These are phyloP conservation scores for Polylopha cassiicola DNA, from an alignment of 2,888 invertebrate genomes.

Conservation along the genomic window DNA sequence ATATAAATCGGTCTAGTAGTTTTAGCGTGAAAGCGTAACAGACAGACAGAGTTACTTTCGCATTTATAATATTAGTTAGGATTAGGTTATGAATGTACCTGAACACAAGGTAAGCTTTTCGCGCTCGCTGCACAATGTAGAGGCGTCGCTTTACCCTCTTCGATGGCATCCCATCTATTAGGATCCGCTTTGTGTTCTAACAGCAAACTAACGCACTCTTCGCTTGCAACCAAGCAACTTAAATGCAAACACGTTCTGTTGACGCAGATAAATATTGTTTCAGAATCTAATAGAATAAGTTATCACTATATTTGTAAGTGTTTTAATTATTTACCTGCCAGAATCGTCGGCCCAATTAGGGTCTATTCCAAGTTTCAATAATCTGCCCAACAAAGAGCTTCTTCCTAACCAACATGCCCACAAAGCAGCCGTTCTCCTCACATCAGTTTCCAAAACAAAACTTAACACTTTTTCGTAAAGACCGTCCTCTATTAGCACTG, in stretches of 20 bases:
- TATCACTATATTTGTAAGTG: slow-evolving; percentile 27
- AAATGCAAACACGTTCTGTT: slow-evolving; percentile 82
- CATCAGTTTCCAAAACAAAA: slow-evolving; percentile 39
- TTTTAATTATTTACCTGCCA: slow-evolving; percentile 76
- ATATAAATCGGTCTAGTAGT: too few species aligned
- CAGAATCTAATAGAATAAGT: background rate
- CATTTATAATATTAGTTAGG: too few species aligned
- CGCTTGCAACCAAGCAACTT: slow-evolving; percentile 85
- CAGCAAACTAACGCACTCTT: slow-evolving; percentile 82
- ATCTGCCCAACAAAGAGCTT: slow-evolving; percentile 66
- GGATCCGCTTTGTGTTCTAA: slow-evolving; percentile 82
- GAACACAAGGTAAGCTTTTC: slow-evolving; percentile 77
- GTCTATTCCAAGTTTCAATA: slow-evolving; percentile 77
- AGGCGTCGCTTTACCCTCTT: slow-evolving; percentile 82
- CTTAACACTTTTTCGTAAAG: slow-evolving; percentile 63
- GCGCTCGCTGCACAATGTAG: slow-evolving; percentile 86
- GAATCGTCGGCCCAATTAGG: slow-evolving; percentile 80
- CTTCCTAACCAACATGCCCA: slow-evolving; percentile 80
- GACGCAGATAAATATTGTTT: too few species aligned
- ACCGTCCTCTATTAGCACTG: slow-evolving; percentile 55
- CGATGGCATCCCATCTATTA: slow-evolving; percentile 82
- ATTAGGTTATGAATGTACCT: slow-evolving; percentile 56
- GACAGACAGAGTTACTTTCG: too few species aligned
- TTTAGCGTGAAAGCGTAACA: too few species aligned
- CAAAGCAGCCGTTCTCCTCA: slow-evolving; percentile 72